Conservation (phyloP, 2,113 vertebrate genomes). For the Eubucco bourcierii region DNA sequence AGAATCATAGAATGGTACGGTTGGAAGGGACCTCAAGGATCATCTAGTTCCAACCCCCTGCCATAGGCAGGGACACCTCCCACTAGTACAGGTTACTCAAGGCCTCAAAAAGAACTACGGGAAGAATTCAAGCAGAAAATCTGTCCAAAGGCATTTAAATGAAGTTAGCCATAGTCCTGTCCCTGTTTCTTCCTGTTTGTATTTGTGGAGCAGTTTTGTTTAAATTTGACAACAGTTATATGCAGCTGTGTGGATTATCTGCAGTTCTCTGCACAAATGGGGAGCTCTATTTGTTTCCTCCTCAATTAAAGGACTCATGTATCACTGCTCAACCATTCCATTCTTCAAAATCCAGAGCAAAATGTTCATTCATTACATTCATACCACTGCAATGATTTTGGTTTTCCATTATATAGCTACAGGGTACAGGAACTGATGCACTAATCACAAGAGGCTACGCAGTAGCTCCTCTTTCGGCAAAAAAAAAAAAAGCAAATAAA, state of each 20-base stretch:
- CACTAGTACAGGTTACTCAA: too few species aligned
- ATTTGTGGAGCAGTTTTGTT: neutral
- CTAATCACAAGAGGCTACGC: neutral
- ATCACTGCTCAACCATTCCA: neutral
- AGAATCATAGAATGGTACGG: too few species aligned
- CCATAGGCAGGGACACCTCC: too few species aligned
- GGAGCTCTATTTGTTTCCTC: neutral
- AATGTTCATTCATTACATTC: neutral
- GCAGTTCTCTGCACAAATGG: neutral
- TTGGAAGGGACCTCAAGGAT: too few species aligned
- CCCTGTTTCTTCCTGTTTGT: neutral
- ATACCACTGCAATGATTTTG: too few species aligned
- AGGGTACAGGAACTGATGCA: neutral
- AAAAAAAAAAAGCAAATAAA: neutral
- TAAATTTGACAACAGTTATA: neutral
- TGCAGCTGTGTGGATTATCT: neutral
- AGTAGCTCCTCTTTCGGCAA: neutral
- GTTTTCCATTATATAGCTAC: neutral
- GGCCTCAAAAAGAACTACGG: neutral
- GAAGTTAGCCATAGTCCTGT: neutral
- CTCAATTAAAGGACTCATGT: neutral
- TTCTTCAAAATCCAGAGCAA: neutral
- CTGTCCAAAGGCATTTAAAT: neutral
- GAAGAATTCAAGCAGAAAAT: neutral
- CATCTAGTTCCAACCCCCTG: too few species aligned